Percentiles rank a stretch among this genome's conserved stretches.
Evolutionary conservation across 2,113 vertebrate species (phyloP).

Genomic region (Damaliscus lunatus): DNA sequence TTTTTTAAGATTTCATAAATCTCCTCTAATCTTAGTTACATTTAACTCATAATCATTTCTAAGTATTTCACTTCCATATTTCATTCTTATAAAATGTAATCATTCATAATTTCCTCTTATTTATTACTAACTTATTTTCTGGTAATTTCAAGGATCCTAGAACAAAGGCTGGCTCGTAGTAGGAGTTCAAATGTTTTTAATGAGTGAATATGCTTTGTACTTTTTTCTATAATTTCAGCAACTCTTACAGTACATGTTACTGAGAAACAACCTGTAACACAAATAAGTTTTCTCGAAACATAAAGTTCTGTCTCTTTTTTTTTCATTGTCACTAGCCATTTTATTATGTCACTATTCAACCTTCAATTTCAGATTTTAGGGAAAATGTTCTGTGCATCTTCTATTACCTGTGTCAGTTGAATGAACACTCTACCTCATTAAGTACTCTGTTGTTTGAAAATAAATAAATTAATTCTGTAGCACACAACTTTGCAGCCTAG

Average conservation of each 20-base stretch:
- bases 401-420: neutral
- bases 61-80: neutral
- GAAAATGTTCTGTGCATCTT: neutral
- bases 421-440: constrained; percentile 23
- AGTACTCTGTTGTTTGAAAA: neutral
- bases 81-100: neutral
- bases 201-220: neutral
- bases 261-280: neutral
- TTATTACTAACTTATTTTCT: neutral
- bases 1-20: neutral
- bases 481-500: neutral
- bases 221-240: neutral
- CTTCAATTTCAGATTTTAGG: constrained; percentile 22
- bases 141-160: neutral
- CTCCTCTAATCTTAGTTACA: neutral
- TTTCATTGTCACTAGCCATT: neutral
- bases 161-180: neutral
- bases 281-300: neutral
- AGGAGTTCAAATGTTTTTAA: neutral
- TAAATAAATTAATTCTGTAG: neutral
- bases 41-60: neutral
- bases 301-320: neutral
- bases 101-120: neutral
- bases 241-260: neutral
- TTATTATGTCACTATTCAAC: constrained; percentile 16